Percentiles rank a stretch among this genome's conserved stretches.
phyloP scores from a whole-genome alignment of 2,888 invertebrate species.

The Lepidocyrtoides sp. region DNA sequence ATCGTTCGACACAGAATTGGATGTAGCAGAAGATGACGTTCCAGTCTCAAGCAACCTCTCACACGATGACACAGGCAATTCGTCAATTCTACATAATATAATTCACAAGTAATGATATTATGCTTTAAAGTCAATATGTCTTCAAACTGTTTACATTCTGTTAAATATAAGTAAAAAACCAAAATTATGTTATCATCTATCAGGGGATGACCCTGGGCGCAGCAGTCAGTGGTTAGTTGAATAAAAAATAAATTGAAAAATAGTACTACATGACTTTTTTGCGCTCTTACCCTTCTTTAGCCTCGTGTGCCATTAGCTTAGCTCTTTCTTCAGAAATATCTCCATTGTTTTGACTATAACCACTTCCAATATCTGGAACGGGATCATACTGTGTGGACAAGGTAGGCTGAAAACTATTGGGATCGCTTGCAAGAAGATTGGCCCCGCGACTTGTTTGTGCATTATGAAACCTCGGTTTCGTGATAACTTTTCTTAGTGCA shows the following conservation, averaged over 20 bases:
- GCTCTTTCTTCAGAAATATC: conserved; percentile 80
- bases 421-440: conserved; percentile 72
- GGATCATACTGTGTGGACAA: conserved; percentile 80
- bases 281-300: conserved; percentile 80
- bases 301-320: conserved; percentile 81
- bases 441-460: conserved; percentile 73
- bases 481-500: conserved; percentile 81
- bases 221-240: too few species aligned
- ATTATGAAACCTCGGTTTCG: conserved; percentile 80
- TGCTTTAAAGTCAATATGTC: neutral
- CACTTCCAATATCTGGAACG: conserved; percentile 74
- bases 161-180: neutral
- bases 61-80: conserved; percentile 79
- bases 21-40: conserved; percentile 75
- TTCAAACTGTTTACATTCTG: neutral
- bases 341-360: conserved; percentile 72
- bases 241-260: neutral
- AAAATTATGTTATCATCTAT: neutral
- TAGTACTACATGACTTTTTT: too few species aligned
- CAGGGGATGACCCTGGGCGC: too few species aligned
- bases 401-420: conserved; percentile 68
- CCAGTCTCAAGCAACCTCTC: conserved; percentile 78
- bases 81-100: conserved; percentile 81
- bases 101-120: conserved; percentile 12
- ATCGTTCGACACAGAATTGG: conserved; percentile 76